Evolutionary conservation across 2,797 vertebrate genomes (phyloP).

Genomic region (Ficedula albicollis): DNA sequence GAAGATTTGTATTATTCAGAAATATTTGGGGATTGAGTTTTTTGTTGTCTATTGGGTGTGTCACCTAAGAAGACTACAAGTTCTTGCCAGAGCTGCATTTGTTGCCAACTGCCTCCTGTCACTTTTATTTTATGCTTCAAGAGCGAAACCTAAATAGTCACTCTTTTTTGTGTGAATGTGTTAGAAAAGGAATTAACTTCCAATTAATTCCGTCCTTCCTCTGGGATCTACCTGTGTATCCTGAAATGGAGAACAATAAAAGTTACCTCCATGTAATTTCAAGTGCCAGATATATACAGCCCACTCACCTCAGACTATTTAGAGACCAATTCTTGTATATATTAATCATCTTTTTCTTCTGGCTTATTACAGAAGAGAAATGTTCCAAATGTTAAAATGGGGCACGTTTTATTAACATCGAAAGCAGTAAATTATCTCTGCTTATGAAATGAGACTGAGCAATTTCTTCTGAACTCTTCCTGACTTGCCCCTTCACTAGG

Average conservation of each 20-base stretch:
- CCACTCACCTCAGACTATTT: constrained; percentile 21
- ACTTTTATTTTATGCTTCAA: constrained; percentile 66
- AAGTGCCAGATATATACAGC: not conserved
- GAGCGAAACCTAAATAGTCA: constrained; percentile 61
- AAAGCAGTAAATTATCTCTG: constrained; percentile 71
- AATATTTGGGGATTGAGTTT: not conserved
- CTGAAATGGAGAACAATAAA: constrained; percentile 31
- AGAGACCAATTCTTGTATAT: constrained; percentile 32
- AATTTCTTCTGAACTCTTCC: constrained; percentile 66
- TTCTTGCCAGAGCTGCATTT: constrained; percentile 47
- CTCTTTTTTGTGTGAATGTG: not conserved
- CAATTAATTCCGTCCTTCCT: constrained; percentile 55
- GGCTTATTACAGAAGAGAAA: constrained; percentile 42
- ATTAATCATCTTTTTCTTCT: constrained; percentile 62
- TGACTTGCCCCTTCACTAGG: constrained; percentile 54
- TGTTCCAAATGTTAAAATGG: constrained; percentile 61
- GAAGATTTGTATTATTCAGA: not conserved
- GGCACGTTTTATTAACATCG: constrained; percentile 63
- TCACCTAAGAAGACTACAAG: not conserved
- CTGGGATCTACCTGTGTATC: constrained; percentile 67
- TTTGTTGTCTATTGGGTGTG: constrained; percentile 11
- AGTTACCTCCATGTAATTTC: constrained; percentile 10
- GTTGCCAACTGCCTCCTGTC: constrained; percentile 38
- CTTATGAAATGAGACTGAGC: constrained; percentile 62
- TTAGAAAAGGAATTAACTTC: constrained; percentile 69